Evolutionary conservation across 2,888 invertebrate genomes (phyloP).

Genomic region (Camptogramma bilineatum): DNA sequence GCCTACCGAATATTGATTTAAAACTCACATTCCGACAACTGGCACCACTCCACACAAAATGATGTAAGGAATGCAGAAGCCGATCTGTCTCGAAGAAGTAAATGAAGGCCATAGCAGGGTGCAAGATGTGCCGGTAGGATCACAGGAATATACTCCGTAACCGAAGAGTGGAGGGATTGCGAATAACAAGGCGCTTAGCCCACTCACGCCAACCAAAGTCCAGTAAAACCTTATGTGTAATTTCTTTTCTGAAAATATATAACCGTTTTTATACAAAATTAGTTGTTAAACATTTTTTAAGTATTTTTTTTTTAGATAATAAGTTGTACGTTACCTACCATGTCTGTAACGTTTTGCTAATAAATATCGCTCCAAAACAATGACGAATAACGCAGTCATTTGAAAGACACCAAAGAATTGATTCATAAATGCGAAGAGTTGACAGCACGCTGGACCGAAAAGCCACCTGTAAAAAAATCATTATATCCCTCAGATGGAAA

Average conservation of each 20-base stretch:
- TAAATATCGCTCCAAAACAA: conserved; percentile 82
- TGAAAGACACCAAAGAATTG: conserved; percentile 84
- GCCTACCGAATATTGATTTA: neutral
- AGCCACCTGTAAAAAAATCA: conserved; percentile 77
- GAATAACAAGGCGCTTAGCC: conserved; percentile 71
- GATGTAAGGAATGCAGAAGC: conserved; percentile 75
- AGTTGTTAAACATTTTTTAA: neutral
- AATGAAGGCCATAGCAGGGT: conserved; percentile 77
- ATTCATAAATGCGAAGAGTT: conserved; percentile 83
- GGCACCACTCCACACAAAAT: conserved; percentile 76
- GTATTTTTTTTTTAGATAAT: neutral
- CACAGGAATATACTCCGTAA: conserved; percentile 81
- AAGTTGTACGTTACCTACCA: conserved; percentile 62
- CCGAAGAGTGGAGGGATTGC: conserved; percentile 80
- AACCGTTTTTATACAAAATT: neutral
- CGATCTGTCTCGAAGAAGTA: conserved; percentile 69
- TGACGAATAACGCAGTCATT: conserved; percentile 77
- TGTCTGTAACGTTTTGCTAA: conserved; percentile 75
- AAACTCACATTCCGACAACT: conserved; percentile 75
- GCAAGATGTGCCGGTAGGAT: conserved; percentile 78
- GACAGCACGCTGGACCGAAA: conserved; percentile 82
- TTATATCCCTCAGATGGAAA: neutral
- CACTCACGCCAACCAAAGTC: conserved; percentile 72
- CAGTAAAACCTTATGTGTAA: conserved; percentile 76
- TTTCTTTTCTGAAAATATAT: conserved; percentile 69